Evolutionary conservation across 2,888 invertebrate species (phyloP), one percentile per base, ranked within the genome.

Genomic region (Drosophila picticornis): DNA sequence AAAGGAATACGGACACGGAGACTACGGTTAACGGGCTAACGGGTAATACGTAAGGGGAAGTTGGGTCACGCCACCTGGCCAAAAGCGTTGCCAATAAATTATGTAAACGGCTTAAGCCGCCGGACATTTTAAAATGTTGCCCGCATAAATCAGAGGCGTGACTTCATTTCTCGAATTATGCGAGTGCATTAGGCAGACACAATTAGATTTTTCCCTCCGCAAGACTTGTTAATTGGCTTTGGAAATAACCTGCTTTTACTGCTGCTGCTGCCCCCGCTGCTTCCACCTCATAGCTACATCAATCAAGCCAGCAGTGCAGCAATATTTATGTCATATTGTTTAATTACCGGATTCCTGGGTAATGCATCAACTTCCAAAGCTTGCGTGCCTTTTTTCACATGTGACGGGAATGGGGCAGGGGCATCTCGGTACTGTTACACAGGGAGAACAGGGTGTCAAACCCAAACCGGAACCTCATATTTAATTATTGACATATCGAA

Each of bases 321-420:
- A 88, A 91, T 91, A 90, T 85, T 85, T 90, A 88, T 91, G 91
- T 91, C 92, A 90, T 83, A 85, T 87, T 91, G 84, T 83, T 91
- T 91, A 91, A 91, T 91, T 91, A 91, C 88, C 83, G 77, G 77
- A 79, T 87, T 91, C 91, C 90, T 85, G 91, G 52, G 81, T 79
- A 83, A 91, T 91, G 85, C 87, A 85, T 91, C 91, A 91, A 86
- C 83, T 77, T 86, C 78, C 80, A 75, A 75, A 69, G 62, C 69
- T 74, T 73, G 74, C 83, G 78, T 84, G 76, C 56, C 38, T 59
- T 52, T 34, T 32, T 31, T 46, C 57, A 72, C 57, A 62, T 72
- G 70, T 64, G 61, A 16, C 25, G 13, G 25, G 46, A 16, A 16
- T 16, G 9, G 13, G 7, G 22, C 46, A 9, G 6, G 9, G 13